Conservation (phyloP, 2,797 vertebrate genomes). For the Gobio occitaniae region DNA sequence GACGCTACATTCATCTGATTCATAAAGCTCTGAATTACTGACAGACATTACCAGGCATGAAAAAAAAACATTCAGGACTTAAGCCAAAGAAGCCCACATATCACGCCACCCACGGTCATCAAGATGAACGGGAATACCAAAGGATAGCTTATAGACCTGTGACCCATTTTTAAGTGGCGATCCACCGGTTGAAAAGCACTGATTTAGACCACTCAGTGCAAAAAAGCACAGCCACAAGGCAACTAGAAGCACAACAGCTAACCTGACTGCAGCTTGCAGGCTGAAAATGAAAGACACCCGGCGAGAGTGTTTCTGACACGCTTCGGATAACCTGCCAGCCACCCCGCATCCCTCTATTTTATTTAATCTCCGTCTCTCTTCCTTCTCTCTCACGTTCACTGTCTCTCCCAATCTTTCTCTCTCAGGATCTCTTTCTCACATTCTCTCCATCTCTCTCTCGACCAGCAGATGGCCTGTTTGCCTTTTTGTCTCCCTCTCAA, state of each 20-base stretch:
- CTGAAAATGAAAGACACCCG: slow-evolving; percentile 41
- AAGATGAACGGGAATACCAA: background rate
- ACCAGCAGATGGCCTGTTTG: slow-evolving; percentile 48
- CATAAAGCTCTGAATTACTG: background rate
- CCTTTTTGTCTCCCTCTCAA: slow-evolving; percentile 21
- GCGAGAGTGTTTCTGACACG: slow-evolving; percentile 43
- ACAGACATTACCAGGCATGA: background rate
- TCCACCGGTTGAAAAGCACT: slow-evolving; percentile 7
- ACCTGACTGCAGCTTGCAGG: slow-evolving; percentile 11
- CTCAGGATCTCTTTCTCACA: slow-evolving; percentile 4
- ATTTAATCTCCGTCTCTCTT: slow-evolving; percentile 13
- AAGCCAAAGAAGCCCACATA: background rate
- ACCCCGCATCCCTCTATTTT: slow-evolving; percentile 15
- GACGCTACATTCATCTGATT: background rate
- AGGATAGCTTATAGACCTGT: background rate
- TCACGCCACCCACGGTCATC: background rate
- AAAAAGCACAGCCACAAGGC: slow-evolving; percentile 20
- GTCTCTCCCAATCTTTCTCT: slow-evolving; percentile 22
- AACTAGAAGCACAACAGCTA: slow-evolving; percentile 20
- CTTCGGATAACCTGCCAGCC: slow-evolving; percentile 35
- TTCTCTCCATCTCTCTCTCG: slow-evolving; percentile 2
- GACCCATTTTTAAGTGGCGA: background rate
- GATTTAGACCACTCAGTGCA: background rate
- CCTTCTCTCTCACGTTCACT: background rate
- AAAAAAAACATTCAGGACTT: background rate